Evolutionary conservation across 2,888 invertebrate species (phyloP).

Genomic region (Ecdyonurus torrentis): DNA sequence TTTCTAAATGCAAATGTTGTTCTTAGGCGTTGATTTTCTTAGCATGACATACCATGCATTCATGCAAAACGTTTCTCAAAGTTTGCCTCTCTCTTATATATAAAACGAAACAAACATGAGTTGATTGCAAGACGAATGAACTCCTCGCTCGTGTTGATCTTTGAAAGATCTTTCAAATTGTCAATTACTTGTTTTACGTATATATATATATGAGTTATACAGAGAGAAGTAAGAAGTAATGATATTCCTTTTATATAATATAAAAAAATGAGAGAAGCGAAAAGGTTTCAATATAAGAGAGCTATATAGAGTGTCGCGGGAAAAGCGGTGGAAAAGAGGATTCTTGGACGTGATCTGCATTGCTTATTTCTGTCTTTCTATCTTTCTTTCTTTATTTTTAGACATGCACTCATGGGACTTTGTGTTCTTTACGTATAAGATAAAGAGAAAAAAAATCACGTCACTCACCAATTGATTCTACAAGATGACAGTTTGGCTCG

Average conservation of each 20-base stretch:
- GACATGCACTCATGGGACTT: not conserved
- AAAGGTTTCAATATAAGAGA: not conserved
- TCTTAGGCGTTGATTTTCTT: no score
- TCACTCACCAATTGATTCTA: conserved; percentile 1
- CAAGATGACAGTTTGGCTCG: not conserved
- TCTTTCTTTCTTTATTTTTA: no score
- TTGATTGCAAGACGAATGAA: not conserved
- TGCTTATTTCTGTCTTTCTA: no score
- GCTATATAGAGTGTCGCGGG: not conserved
- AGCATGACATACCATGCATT: no score
- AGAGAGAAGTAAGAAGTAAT: no score
- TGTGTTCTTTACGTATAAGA: no score
- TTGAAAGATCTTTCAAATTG: no score
- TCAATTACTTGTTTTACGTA: not conserved
- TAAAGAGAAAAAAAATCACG: not conserved
- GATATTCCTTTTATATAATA: not conserved
- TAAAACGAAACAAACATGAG: not conserved
- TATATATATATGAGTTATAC: not conserved
- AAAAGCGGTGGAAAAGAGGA: not conserved
- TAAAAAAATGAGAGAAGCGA: not conserved
- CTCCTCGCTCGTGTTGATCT: not conserved
- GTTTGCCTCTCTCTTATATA: no score
- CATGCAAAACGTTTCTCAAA: no score
- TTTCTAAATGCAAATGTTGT: no score
- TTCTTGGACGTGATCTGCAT: not conserved